Percentiles rank a stretch among this genome's conserved stretches.
These are phyloP conservation scores for Metopia argyrocephala DNA, from an alignment of 2,888 invertebrate species.

Conservation along the genomic window DNA sequence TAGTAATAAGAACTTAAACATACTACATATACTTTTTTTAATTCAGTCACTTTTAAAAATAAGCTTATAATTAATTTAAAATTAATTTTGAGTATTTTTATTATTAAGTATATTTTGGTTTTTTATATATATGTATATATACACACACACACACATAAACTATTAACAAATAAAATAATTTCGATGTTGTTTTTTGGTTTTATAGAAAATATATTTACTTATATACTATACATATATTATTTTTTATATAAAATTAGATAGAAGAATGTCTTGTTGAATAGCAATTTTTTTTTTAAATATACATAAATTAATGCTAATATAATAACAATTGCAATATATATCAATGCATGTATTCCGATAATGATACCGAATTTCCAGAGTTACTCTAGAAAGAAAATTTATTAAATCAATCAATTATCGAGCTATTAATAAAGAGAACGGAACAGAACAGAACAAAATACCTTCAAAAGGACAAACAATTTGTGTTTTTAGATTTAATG, in stretches of 20 bases:
- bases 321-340: no score
- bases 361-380: no score
- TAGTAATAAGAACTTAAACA: slow-evolving; percentile 57
- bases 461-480: no score
- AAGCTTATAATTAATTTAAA: slow-evolving; percentile 57
- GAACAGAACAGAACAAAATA: no score
- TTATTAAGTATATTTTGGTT: background rate
- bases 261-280: slow-evolving; percentile 1
- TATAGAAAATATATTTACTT: slow-evolving; percentile 42
- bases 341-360: no score
- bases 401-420: no score
- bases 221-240: no score
- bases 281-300: no score
- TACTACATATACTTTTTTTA: slow-evolving; percentile 26
- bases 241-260: slow-evolving; percentile 58
- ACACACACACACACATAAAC: slow-evolving; percentile 45
- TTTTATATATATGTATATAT: slow-evolving; percentile 11
- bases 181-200: slow-evolving; percentile 48
- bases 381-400: no score
- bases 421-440: no score
- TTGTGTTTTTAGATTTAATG: no score
- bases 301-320: no score
- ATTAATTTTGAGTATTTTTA: slow-evolving; percentile 5
- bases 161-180: slow-evolving; percentile 57
- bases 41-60: slow-evolving; percentile 60